Conservation (phyloP, 2,113 vertebrate species). For the Carlito syrichta region DNA sequence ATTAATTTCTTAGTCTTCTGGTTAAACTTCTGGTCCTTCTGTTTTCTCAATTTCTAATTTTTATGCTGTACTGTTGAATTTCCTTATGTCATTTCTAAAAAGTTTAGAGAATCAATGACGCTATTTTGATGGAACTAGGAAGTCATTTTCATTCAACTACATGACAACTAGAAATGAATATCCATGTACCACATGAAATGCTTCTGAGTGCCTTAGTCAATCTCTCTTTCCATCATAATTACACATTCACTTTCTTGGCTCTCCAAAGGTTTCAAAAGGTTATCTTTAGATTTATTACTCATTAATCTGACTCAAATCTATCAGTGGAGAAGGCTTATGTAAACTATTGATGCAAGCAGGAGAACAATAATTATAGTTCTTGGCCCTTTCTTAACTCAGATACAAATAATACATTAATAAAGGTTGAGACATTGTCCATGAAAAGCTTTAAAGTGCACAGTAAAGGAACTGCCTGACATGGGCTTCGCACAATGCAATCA, state of each 20-base stretch:
- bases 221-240: constrained; percentile 28
- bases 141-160: constrained; percentile 20
- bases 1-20: constrained; percentile 41
- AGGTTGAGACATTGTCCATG: constrained; percentile 27
- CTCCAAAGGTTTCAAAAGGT: background rate
- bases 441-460: background rate
- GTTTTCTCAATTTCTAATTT: background rate
- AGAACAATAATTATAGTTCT: background rate
- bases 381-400: background rate
- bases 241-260: constrained; percentile 16
- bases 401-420: constrained; percentile 15
- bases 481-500: background rate
- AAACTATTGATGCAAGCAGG: constrained; percentile 14
- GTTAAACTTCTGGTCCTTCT: background rate
- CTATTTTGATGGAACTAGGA: constrained; percentile 29
- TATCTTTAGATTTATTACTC: constrained; percentile 65
- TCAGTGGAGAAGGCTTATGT: background rate
- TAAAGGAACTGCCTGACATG: background rate
- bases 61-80: background rate
- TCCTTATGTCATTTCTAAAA: background rate
- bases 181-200: background rate
- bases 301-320: constrained; percentile 37
- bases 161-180: background rate
- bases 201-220: constrained; percentile 24
- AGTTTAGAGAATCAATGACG: constrained; percentile 12